Evolutionary conservation across 1,140 invertebrate species (phyloP), one percentile per base, ranked within the genome.

Genomic region (Heliothis subflexa): DNA sequence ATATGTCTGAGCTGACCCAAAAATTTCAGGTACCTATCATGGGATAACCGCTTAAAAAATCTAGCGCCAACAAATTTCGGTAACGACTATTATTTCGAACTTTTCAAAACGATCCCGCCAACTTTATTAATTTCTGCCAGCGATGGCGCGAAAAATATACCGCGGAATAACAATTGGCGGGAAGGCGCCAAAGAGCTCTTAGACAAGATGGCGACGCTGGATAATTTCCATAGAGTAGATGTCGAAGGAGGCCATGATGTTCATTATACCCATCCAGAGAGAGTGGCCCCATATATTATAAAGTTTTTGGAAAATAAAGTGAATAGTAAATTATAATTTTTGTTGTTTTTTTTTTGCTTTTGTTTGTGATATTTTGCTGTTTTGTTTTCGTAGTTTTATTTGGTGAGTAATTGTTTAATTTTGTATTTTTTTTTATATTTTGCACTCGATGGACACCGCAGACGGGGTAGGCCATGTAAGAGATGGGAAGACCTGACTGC

Each of bases 11-110:
- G 33, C 33, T 2, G 0, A 33, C 33, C 75, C 81, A 61, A n/a
- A 55, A 55, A 14, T 87, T 89, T 1, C 75, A 92, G 89, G 40
- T 77, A 70, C 21, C 13, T 92, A 28, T 85, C 87, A n/a, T 91
- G 89, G 91, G 89, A 90, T 62, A 81, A 64, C 9, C 78, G 86
- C 0, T 33, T 85, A 2, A 86, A 83, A 70, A 54, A 66, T 11
- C 50, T 83, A 25, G 83, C 83, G 0, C 85, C 89, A 0, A 64
- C 72, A n/a, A 84, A 86, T 45, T 84, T 80, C 21, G 75, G 84
- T 1, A 62, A 78, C 9, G 79, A 84, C 0, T 88, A 83, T 55
- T 88, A 90, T 45, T 80, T 81, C 28, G 76, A 81, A 14, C 16
- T 89, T 7, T 88, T 88, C 59, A 73, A 78, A 13, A 82, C 80